phyloP scores from a whole-genome alignment of 2,888 invertebrate species.

The Seladonia tumulorum region DNA sequence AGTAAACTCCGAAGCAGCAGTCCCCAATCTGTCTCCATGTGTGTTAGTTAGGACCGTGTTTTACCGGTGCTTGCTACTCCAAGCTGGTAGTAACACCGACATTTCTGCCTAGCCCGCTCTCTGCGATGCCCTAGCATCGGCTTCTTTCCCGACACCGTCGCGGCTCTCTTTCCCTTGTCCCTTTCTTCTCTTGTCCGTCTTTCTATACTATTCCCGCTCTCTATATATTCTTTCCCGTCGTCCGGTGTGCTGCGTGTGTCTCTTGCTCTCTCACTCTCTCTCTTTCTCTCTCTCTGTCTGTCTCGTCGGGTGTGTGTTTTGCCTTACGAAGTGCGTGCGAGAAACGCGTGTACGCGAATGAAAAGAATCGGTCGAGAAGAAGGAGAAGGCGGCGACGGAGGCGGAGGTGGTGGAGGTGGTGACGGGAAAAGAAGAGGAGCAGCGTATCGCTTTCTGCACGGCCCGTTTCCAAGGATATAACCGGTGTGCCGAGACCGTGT shows the following conservation, averaged over 20 bases:
- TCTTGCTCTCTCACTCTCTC: background rate
- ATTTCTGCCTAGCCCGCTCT: conserved; percentile 77
- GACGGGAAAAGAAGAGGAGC: conserved; percentile 47
- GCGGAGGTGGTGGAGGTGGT: conserved; percentile 34
- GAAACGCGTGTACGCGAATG: conserved; percentile 57
- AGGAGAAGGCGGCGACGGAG: conserved; percentile 53
- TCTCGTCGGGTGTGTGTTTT: conserved; percentile 32
- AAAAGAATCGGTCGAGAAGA: conserved; percentile 57
- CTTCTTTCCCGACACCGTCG: conserved; percentile 68
- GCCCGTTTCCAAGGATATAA: conserved; percentile 59
- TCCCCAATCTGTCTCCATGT: conserved; percentile 77
- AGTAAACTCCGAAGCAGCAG: conserved; percentile 78
- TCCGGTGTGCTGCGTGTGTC: conserved; percentile 10
- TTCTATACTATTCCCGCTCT: conserved; percentile 31
- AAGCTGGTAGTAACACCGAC: conserved; percentile 80
- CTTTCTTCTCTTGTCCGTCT: conserved; percentile 55
- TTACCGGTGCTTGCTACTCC: conserved; percentile 79
- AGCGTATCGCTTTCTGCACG: conserved; percentile 53
- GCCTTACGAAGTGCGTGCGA: conserved; percentile 41
- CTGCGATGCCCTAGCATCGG: conserved; percentile 82
- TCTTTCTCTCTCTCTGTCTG: background rate
- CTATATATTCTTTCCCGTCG: conserved; percentile 37
- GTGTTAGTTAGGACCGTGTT: conserved; percentile 79
- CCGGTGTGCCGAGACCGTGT: conserved; percentile 35
- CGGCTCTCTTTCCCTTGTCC: conserved; percentile 70